Evolutionary conservation across 2,888 invertebrate species (phyloP).

Genomic region (Drosophila pegasa): DNA sequence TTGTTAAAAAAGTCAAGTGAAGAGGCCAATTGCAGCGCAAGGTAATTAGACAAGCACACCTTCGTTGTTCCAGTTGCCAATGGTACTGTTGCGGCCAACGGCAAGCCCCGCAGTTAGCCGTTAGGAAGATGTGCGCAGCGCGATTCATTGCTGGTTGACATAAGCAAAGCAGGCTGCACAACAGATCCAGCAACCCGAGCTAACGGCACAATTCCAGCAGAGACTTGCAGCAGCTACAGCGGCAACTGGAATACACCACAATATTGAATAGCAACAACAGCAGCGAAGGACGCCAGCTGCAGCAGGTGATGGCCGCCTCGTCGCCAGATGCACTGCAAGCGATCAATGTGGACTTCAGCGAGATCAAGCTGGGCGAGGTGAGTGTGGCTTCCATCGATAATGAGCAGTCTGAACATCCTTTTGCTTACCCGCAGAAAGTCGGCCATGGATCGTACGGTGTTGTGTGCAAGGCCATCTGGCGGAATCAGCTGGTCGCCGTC

Average conservation of each 20-base stretch:
- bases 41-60: slow-evolving; percentile 11
- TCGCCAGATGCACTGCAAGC: slow-evolving; percentile 58
- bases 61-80: slow-evolving; percentile 26
- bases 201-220: neutral
- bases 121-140: slow-evolving; percentile 67
- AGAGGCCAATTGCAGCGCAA: slow-evolving; percentile 18
- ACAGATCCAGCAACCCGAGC: neutral
- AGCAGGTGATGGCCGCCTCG: slow-evolving; percentile 48
- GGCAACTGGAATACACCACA: neutral
- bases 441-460: slow-evolving; percentile 98
- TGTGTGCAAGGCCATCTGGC: slow-evolving; percentile 95
- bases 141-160: slow-evolving; percentile 62
- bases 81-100: slow-evolving; percentile 33
- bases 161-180: slow-evolving; percentile 35
- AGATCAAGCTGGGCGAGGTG: slow-evolving; percentile 58
- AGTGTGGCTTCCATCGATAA: neutral
- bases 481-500: slow-evolving; percentile 94
- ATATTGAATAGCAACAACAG: slow-evolving; percentile 5
- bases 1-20: slow-evolving; percentile 26
- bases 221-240: slow-evolving; percentile 7
- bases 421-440: slow-evolving; percentile 88
- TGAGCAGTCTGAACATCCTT: neutral
- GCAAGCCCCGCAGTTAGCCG: slow-evolving; percentile 20
- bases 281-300: slow-evolving; percentile 3
- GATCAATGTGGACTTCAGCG: slow-evolving; percentile 56